Base-by-base conservation (phyloP, 1,140 invertebrate species). In the Megathymus violae region DNA sequence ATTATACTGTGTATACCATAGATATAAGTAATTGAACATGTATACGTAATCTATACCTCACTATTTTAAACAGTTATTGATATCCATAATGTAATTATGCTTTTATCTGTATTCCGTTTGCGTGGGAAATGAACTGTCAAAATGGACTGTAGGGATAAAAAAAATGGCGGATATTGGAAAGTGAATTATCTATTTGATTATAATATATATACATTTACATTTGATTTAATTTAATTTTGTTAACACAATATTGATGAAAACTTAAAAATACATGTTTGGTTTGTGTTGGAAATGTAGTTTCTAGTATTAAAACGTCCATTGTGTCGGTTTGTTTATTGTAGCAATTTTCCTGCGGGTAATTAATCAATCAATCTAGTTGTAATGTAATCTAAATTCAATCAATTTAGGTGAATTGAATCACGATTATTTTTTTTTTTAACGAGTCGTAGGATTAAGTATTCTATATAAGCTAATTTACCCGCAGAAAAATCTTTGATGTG, bases 31-130 rank as follows among this genome's bases (percentile, higher is more conserved):
- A 71, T 65, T 43, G 70, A 78, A 79, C 82, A 79, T 82, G 88
- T 91, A 89, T 91, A 91, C 86, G 88, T 91, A 91, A 89, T 71
- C 66, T 73, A 82, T 91, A 91, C 88, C 88, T 91, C 88, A 89
- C 74, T 86, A 86, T 81, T 80, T 80, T 72, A 80, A 81, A 79
- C 16, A 40, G 31, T 52, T 40, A 16, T 11, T 41, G 38, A 41
- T 54, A 44, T 34, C 41, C 41, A 34, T 58, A 58, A 44, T 58
- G 41, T 58, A 58, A 50, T 44, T 58, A 31, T 44, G 40, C 52
- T 56, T 56, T 44, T 58, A 58, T 58, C 52, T 58, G 52, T 61
- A 69, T 62, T 56, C 13, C 15, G 61, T 67, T 36, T 44, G 52
- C 52, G 52, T 25, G 52, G 52, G 52, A 58, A 44, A 13, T 34